A percentile compares a stretch with the other conserved stretches of the same genome.
Evolutionary conservation across 2,797 vertebrate species (phyloP).

Genomic region (Lates japonicus): DNA sequence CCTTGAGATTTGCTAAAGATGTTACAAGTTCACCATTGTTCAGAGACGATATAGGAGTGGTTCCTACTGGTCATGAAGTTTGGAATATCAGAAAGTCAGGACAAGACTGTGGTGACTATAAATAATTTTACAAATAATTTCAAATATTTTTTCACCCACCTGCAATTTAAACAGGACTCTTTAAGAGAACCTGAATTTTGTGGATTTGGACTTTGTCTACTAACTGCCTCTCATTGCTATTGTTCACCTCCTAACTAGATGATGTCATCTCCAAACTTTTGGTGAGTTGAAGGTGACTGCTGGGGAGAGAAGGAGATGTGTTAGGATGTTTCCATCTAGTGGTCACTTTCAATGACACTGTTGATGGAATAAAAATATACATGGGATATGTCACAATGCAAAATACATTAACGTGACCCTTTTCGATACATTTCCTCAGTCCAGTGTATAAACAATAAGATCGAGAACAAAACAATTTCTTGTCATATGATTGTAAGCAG

Average conservation of each 20-base stretch:
- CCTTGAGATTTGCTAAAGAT: constrained; percentile 32
- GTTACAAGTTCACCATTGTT: constrained; percentile 2
- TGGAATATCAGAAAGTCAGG: constrained; percentile 6
- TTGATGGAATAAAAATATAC: background rate
- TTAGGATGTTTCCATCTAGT: constrained; percentile 84
- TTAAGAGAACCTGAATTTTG: background rate
- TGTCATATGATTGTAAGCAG: background rate
- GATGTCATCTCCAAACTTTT: constrained; percentile 69
- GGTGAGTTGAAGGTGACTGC: constrained; percentile 37
- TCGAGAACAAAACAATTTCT: constrained; percentile 8
- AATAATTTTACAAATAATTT: background rate
- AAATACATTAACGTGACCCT: constrained; percentile 1
- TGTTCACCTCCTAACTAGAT: constrained; percentile 52
- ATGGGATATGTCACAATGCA: background rate
- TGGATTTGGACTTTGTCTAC: background rate
- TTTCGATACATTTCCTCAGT: constrained; percentile 22
- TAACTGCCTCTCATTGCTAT: background rate
- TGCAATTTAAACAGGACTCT: background rate
- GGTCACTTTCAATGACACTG: constrained; percentile 64
- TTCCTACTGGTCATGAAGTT: background rate
- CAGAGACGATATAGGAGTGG: constrained; percentile 2
- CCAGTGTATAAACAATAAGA: constrained; percentile 19
- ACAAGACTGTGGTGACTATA: background rate
- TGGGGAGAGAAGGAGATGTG: constrained; percentile 20
- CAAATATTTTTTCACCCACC: background rate